Conservation (phyloP, 2,888 invertebrate genomes). For the Cosmia pyralina region DNA sequence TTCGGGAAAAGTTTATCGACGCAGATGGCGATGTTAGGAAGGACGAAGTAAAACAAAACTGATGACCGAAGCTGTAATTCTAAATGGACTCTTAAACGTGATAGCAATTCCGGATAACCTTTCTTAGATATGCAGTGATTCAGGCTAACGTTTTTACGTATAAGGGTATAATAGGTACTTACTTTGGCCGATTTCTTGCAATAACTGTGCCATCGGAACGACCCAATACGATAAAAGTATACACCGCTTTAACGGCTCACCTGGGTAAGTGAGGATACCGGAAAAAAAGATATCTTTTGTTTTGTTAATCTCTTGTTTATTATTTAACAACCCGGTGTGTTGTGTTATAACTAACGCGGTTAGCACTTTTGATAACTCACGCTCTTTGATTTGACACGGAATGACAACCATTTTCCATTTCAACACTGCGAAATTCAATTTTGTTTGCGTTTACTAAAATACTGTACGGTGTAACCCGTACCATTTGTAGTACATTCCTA, state of each 20-base stretch:
- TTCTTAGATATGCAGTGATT: neutral
- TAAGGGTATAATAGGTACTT: slow-evolving; percentile 16
- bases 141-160: neutral
- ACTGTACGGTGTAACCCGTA: slow-evolving; percentile 33
- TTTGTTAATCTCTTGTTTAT: neutral
- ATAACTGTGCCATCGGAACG: slow-evolving; percentile 4
- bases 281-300: slow-evolving; percentile 1
- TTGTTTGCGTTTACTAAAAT: too few species aligned
- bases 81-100: neutral
- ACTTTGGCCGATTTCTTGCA: slow-evolving; percentile 2
- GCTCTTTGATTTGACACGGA: neutral
- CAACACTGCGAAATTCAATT: too few species aligned
- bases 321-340: neutral
- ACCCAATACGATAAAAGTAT: slow-evolving; percentile 20
- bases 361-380: neutral
- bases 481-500: slow-evolving; percentile 5
- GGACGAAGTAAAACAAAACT: too few species aligned
- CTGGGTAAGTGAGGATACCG: slow-evolving; percentile 1
- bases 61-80: neutral
- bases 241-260: slow-evolving; percentile 15
- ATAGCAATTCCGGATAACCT: too few species aligned
- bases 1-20: too few species aligned
- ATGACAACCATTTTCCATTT: neutral
- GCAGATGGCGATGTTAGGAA: too few species aligned
- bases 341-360: neutral